These are phyloP conservation scores for Micromys minutus DNA, from an alignment of 2,113 vertebrate genomes.

Conservation along the genomic window DNA sequence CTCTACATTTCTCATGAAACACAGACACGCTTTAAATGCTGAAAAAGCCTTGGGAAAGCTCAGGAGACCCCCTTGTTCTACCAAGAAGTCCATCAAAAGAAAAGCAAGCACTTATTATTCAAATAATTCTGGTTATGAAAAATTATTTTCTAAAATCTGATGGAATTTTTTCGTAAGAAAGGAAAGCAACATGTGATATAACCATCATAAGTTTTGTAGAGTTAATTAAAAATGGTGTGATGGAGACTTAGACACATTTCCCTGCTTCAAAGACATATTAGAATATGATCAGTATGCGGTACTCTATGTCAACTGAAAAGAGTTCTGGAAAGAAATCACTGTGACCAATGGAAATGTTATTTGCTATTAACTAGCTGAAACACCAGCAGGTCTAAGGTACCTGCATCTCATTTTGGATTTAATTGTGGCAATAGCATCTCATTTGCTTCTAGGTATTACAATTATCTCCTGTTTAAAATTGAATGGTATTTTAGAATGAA, in stretches of 20 bases:
- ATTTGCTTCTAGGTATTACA: slow-evolving; percentile 87
- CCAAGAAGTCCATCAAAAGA: slow-evolving; percentile 47
- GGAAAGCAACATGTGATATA: slow-evolving; percentile 23
- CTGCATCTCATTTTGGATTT: slow-evolving; percentile 84
- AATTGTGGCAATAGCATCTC: slow-evolving; percentile 87
- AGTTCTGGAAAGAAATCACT: slow-evolving; percentile 67
- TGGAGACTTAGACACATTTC: slow-evolving; percentile 62
- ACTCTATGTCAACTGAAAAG: slow-evolving; percentile 71
- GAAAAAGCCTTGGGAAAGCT: slow-evolving; percentile 54
- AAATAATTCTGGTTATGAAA: slow-evolving; percentile 60
- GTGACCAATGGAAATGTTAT: slow-evolving; percentile 80
- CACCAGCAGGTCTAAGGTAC: slow-evolving; percentile 81
- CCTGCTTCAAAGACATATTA: slow-evolving; percentile 69
- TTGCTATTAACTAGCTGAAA: slow-evolving; percentile 77
- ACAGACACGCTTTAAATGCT: slow-evolving; percentile 20
- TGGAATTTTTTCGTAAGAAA: not conserved
- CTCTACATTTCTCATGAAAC: not conserved
- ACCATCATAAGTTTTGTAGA: slow-evolving; percentile 70
- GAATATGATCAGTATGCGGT: slow-evolving; percentile 76
- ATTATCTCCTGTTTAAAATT: slow-evolving; percentile 86
- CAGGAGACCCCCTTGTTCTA: slow-evolving; percentile 43
- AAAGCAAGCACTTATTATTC: slow-evolving; percentile 59
- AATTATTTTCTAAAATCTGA: slow-evolving; percentile 68
- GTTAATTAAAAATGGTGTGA: slow-evolving; percentile 66
- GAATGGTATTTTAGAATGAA: slow-evolving; percentile 86